Base-by-base conservation (phyloP, 1,140 invertebrate genomes). In the Euwallacea similis region DNA sequence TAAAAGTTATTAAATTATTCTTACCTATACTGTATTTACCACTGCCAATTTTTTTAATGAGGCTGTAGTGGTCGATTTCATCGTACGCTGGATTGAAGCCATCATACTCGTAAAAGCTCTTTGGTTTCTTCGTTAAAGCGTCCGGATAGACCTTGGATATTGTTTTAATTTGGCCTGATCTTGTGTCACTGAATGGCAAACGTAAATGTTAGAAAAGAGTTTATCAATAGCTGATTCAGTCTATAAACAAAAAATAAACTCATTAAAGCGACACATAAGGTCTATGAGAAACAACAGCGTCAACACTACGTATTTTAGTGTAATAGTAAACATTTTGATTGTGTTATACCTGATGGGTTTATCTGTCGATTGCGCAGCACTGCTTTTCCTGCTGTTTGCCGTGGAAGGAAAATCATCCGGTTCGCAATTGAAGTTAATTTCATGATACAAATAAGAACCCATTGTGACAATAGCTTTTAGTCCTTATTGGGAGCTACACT, bases 31-130 rank as follows among this genome's bases (percentile, higher is more conserved):
- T 98, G 87, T 99, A 99, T 88, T 99, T 99, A 77, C 98, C 98
- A 80, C 98, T 89, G 16, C 98, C 98, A 74, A 99, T 86, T 88
- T 99, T 99, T 76, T 96, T 89, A 53, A 98, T 95, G 80, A 99
- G 87, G 82, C 98, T 96, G 84, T 99, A 99, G 84, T 99, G 95
- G 85, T 99, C 97, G 85, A 98, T 96, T 81, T 98, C 92, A 67
- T 96, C 96, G 93, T 94, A 98, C 80, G 95, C 91, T 54, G 99
- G 96, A 75, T 93, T 92, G 86, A 98, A 98, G 77, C 93, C 93
- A 85, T 99, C 98, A 84, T 99, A 99, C 82, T 99, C 97, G 96
- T 97, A 99, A 82, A 98, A 99, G 77, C 98, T 97, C 83, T 96
- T 88, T 72, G 96, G 93, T 86, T 97, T 96, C 82, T 96, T 92